Evolutionary conservation across 2,797 vertebrate genomes (phyloP).

Genomic region (Gallirallus australis): DNA sequence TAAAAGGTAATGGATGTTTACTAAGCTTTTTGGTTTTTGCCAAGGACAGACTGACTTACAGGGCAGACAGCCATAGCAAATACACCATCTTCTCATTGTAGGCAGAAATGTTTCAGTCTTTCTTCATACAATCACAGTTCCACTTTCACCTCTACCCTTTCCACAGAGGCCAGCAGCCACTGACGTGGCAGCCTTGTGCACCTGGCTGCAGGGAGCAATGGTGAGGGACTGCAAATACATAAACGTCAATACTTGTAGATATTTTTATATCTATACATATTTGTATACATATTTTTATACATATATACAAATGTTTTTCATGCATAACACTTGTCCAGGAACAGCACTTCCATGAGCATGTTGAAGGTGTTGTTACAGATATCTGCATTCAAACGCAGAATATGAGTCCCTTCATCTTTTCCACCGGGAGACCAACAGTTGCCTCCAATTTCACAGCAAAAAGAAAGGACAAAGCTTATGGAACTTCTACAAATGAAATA

Average conservation of each 20-base stretch:
- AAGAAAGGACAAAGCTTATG: neutral
- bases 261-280: neutral
- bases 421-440: neutral
- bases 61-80: neutral
- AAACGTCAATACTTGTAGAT: neutral
- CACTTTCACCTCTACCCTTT: neutral
- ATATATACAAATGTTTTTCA: neutral
- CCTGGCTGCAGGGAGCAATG: neutral
- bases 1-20: neutral
- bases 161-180: neutral
- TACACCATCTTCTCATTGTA: neutral
- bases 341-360: neutral
- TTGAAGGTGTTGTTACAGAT: neutral
- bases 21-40: conserved; percentile 22
- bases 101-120: neutral
- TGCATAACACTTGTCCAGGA: neutral
- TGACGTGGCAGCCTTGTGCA: neutral
- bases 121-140: neutral
- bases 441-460: neutral
- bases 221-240: neutral
- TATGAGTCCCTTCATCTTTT: neutral
- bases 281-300: too few species aligned
- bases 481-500: neutral
- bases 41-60: neutral
- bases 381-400: neutral